These are phyloP conservation scores for Spodoptera exigua DNA, from an alignment of 2,888 invertebrate species.

Conservation along the genomic window DNA sequence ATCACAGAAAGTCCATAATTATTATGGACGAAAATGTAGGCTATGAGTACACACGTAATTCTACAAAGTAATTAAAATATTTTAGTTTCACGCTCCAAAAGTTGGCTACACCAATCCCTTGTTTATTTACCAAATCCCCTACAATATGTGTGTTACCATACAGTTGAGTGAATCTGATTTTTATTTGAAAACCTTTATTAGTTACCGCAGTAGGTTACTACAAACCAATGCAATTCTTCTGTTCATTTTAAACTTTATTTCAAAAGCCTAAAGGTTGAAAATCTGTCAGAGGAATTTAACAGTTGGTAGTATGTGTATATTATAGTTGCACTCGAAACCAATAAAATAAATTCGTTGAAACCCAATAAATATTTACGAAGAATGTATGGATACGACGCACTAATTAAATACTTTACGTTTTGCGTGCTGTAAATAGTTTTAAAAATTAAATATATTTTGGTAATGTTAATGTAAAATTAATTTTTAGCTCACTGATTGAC, in stretches of 20 bases:
- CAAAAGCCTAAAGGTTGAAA: too few species aligned
- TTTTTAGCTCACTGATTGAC: too few species aligned
- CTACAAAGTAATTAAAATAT: not conserved
- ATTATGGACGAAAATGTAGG: too few species aligned
- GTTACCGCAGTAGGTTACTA: constrained; percentile 31
- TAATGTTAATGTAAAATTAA: too few species aligned
- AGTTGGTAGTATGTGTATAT: too few species aligned
- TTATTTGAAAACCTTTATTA: constrained; percentile 46
- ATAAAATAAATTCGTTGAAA: constrained; percentile 47
- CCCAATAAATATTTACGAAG: constrained; percentile 40
- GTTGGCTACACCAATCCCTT: constrained; percentile 15
- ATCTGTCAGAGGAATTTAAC: too few species aligned
- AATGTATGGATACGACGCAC: constrained; percentile 16
- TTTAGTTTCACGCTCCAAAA: constrained; percentile 13
- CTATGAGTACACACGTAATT: not conserved
- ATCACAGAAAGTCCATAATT: too few species aligned
- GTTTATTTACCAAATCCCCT: constrained; percentile 37
- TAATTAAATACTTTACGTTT: constrained; percentile 31
- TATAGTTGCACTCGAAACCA: constrained; percentile 5
- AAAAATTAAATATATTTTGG: too few species aligned
- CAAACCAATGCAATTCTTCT: too few species aligned
- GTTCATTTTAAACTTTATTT: too few species aligned
- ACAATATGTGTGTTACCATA: constrained; percentile 30
- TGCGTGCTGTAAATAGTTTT: not conserved
- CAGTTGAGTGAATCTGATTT: constrained; percentile 42